phyloP scores from a whole-genome alignment of 2,888 invertebrate genomes.

The Ornithoptera priamus region DNA sequence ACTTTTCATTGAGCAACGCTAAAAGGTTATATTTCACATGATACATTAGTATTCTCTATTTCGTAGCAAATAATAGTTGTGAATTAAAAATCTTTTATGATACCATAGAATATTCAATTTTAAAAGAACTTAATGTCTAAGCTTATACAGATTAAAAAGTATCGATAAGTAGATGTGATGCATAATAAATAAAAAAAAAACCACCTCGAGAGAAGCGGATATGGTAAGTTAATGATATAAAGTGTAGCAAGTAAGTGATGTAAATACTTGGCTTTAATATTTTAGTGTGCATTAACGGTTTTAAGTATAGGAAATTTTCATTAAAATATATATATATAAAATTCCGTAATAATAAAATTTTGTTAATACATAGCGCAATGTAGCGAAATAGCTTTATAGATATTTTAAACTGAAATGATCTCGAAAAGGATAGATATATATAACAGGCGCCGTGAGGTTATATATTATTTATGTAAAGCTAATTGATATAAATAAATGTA shows the following conservation, averaged over 20 bases:
- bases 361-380: not conserved
- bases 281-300: not conserved
- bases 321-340: not conserved
- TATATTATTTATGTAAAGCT: constrained; percentile 2
- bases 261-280: no score
- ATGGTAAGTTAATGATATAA: not conserved
- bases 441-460: not conserved
- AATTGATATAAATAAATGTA: constrained; percentile 14
- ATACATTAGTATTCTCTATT: not conserved
- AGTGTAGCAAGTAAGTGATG: not conserved
- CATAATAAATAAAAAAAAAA: not conserved
- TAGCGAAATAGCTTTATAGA: not conserved
- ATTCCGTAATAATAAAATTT: not conserved
- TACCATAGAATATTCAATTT: not conserved
- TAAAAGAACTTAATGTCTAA: not conserved
- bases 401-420: not conserved
- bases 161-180: not conserved
- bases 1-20: not conserved
- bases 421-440: not conserved
- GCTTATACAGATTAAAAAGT: not conserved
- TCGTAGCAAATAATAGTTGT: no score
- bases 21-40: not conserved
- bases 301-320: not conserved
- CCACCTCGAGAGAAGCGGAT: not conserved
- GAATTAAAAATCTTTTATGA: not conserved